Evolutionary conservation across 2,113 vertebrate species (phyloP).

Genomic region (Gymnocephalus cernua): DNA sequence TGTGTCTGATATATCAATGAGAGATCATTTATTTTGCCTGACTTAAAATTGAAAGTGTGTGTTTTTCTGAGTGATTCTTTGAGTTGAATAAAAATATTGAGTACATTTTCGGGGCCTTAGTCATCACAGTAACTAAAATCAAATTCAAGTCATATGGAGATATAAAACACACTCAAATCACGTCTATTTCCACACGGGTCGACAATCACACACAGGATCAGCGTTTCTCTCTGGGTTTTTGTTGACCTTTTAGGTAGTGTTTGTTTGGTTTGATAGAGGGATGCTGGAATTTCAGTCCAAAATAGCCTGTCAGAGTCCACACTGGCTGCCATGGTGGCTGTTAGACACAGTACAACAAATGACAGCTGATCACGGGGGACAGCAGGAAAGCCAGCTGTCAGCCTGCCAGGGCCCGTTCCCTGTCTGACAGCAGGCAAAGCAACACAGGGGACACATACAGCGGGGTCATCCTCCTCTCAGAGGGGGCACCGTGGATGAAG

Average conservation of each 20-base stretch:
- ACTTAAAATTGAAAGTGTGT: not conserved
- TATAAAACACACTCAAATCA: not conserved
- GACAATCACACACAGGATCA: slow-evolving; percentile 41
- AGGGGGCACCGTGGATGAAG: slow-evolving; percentile 37
- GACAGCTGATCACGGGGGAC: slow-evolving; percentile 72
- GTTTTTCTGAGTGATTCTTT: not conserved
- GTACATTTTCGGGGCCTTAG: not conserved
- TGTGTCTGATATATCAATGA: not conserved
- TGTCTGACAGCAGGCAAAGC: slow-evolving; percentile 59
- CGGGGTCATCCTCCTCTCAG: slow-evolving; percentile 39
- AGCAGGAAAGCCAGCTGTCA: slow-evolving; percentile 69
- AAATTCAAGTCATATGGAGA: slow-evolving; percentile 10
- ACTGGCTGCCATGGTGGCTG: slow-evolving; percentile 51
- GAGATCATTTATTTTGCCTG: not conserved
- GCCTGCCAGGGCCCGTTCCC: slow-evolving; percentile 62
- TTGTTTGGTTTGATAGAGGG: slow-evolving; percentile 69
- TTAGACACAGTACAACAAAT: slow-evolving; percentile 74
- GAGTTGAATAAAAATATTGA: not conserved
- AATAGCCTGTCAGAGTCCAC: slow-evolving; percentile 74
- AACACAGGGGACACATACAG: slow-evolving; percentile 50
- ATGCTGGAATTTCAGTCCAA: slow-evolving; percentile 69
- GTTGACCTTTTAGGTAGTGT: slow-evolving; percentile 71
- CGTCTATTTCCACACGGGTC: slow-evolving; percentile 11
- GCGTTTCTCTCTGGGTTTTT: slow-evolving; percentile 39
- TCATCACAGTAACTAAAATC: not conserved